Base-by-base conservation (phyloP, 2,113 vertebrate species). In the Ursus arctos region DNA sequence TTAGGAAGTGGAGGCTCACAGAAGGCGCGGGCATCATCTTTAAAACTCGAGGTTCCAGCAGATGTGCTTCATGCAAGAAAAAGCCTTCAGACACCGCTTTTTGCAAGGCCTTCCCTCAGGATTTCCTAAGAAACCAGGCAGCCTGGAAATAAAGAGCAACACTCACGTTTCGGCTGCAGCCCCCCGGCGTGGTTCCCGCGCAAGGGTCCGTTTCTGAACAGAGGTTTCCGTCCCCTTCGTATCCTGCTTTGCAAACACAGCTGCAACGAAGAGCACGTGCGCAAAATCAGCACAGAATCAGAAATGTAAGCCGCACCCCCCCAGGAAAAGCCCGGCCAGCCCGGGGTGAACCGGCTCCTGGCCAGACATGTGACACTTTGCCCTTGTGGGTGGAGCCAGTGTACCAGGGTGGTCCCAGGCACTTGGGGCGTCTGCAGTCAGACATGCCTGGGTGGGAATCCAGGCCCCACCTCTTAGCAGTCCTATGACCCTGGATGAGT, bases 171-270 rank as follows among this genome's bases (percentile, higher is more conserved):
- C n/a, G 18, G 59, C 98, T 98, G 88, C 99, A 99, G 95, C 99
- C 98, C 0, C 98, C 99, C 8, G 98, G 97, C 11, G 76, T 96
- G 19, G 98, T 98, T 36, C 93, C 98, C 31, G 98, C 72, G 81
- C 99, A 99, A 1, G 99, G 99, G 96, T 99, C 99, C 0, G 43
- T 91, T 95, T 99, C 99, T 43, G 97, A 99, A 81, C 99, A 99
- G 84, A 98, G 98, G 71, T 98, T 98, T 16, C 99, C 99, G 5
- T 99, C 99, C 2, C 99, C 99, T 96, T 99, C 98, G 4, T 99
- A 99, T 82, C 99, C 99, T 36, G 98, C 96, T 91, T 99, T 99
- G 98, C 99, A 99, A 22, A 99, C 96, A 97, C 99, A 99, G 94
- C 99, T 99, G 81, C 15, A 40, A 93, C 86, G 51, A 92, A 94